Evolutionary conservation across 2,888 invertebrate genomes (phyloP).

Genomic region (Suillia variegata): DNA sequence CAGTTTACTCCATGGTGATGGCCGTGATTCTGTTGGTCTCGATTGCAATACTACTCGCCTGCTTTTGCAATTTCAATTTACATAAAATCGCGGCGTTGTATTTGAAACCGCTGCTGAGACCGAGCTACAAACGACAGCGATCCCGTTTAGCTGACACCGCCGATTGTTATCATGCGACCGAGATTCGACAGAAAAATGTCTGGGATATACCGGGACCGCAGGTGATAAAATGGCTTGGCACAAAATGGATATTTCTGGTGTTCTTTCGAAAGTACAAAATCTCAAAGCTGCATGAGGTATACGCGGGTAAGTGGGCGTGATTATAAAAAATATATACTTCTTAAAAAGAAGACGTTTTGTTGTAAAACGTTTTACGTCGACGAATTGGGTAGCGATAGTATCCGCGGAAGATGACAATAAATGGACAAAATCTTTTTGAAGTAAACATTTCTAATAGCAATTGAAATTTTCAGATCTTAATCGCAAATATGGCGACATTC

Average conservation of each 20-base stretch:
- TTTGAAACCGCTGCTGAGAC: constrained; percentile 44
- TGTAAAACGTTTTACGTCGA: not conserved
- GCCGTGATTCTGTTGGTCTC: constrained; percentile 55
- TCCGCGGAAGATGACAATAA: too few relatives aligned
- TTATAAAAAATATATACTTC: too few relatives aligned
- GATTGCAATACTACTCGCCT: constrained; percentile 52
- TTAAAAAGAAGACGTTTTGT: not conserved
- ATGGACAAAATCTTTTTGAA: too few relatives aligned
- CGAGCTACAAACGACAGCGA: too few relatives aligned
- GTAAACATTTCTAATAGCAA: not conserved
- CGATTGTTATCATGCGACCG: constrained; percentile 46
- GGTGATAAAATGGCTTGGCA: constrained; percentile 75
- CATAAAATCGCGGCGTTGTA: constrained; percentile 44
- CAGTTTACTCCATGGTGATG: constrained; percentile 52
- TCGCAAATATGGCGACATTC: constrained; percentile 74
- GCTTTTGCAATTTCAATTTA: constrained; percentile 53
- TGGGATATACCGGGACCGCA: constrained; percentile 75
- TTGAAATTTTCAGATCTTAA: constrained; percentile 69
- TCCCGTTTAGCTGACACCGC: constrained; percentile 18
- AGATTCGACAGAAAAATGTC: constrained; percentile 40
- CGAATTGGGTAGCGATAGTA: too few relatives aligned
- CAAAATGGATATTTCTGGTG: constrained; percentile 76
- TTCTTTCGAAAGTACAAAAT: constrained; percentile 68
- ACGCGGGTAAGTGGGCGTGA: constrained; percentile 67
- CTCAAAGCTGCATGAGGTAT: constrained; percentile 78